phyloP scores from a whole-genome alignment of 2,888 invertebrate genomes.

The Elgonia sp. region DNA sequence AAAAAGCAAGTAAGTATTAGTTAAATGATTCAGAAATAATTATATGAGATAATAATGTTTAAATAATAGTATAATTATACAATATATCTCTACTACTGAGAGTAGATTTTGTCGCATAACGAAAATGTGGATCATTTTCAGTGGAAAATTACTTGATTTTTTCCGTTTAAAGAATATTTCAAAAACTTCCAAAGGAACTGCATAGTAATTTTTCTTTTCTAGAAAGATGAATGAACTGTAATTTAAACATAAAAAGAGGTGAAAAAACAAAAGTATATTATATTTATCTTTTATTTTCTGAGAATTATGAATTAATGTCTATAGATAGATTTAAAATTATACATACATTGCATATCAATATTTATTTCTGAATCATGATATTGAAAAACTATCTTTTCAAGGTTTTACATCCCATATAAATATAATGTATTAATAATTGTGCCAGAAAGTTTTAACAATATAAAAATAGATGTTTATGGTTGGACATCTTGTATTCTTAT shows the following conservation, averaged over 20 bases:
- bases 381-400: neutral
- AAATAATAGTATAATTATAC: too few species aligned
- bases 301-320: neutral
- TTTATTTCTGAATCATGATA: too few species aligned
- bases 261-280: neutral
- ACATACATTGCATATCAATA: too few species aligned
- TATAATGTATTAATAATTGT: neutral
- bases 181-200: neutral
- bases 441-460: neutral
- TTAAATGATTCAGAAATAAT: too few species aligned
- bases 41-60: too few species aligned
- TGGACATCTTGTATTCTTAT: conserved; percentile 1
- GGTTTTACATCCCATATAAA: neutral
- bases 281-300: neutral
- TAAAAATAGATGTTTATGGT: conserved; percentile 14
- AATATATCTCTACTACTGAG: too few species aligned
- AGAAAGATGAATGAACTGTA: neutral
- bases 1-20: too few species aligned
- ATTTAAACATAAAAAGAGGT: neutral
- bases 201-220: neutral
- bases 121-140: neutral
- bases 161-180: neutral
- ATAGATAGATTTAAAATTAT: too few species aligned
- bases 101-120: too few species aligned
- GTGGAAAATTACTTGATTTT: too few species aligned